Base-by-base conservation (phyloP, 2,888 invertebrate species). In the Drosophila pegasa region DNA sequence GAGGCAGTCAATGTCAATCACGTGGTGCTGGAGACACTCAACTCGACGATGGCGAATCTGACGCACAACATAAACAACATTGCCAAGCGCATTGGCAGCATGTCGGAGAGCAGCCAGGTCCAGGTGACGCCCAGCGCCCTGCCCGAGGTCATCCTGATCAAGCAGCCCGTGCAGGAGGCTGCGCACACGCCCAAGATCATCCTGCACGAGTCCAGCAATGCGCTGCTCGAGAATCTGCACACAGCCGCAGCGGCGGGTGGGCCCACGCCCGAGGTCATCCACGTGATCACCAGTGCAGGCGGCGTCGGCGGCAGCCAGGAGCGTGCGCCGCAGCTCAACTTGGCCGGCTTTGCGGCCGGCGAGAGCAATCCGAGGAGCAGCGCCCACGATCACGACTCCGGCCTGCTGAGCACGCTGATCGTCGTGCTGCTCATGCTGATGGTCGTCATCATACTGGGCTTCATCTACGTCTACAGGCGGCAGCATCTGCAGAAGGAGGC, bases 111-210 rank as follows among this genome's bases (percentile, higher is more conserved):
- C 2, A 50, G 56, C 9, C 51, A 68, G 16, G 60, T 68, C 1
- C 70, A 65, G 8, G 71, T 37, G 2, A 87, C 91, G 9, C 60
- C 81, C 1, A 82, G 84, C 48, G 59, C 89, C 0, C 41, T 91
- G 37, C 91, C 91, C 1, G 92, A 91, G 51, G 89, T 92, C 8
- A 92, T 92, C 29, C 69, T 92, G 3, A 91, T 92, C 31, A 92
- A 92, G 40, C 91, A 91, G 43, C 82, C 81, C 0, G 58, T 62
- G 2, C 82, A 87, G 33, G 88, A 89, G n/a, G 38, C 76, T 1
- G 16, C 67, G 7, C 90, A 88, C 20, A 83, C 90, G 5, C 92
- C 92, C 0, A 91, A 92, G 69, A 91, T 91, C 14, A 91, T 92
- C 25, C 71, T 92, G 6, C 91, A 92, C 50, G 90, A 92, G 64